Evolutionary conservation across 1,140 invertebrate species (phyloP), one percentile per base, ranked within the genome.

Genomic region (Drosophila littoralis): DNA sequence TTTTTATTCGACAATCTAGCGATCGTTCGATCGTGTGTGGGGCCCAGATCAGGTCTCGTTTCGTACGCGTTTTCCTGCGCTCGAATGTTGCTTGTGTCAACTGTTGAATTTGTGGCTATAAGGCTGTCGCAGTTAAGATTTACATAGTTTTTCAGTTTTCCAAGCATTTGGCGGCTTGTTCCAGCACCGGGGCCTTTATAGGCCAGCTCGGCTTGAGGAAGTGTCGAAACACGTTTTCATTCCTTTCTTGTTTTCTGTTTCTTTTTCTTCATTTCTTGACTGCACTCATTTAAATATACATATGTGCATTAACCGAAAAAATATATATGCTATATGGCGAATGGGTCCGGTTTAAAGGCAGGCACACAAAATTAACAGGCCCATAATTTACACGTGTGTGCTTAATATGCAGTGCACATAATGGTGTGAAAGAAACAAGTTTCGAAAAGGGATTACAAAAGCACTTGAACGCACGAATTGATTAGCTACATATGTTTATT

Each of bases 281-380:
- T 59, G 73, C 48, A 65, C 32, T 75, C 74, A 72, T 76, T 76
- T 54, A 66, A 65, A 76, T 76, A 28, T 12, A 10, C 9, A 28
- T 22, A 28, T 48, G 15, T 12, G 73, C 59, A 65, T 58, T 69
- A 63, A 15, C 43, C 59, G 17, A 69, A 63, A 75, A 22, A 38
- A 45, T 42, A 60, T 35, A 60, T 46, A 59, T 60, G 36, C 57
- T 63, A 68, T 55, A 48, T 80, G 48, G 4, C 13, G 61, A 43
- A 50, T 51, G 79, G 61, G 75, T 79, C 83, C 83, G 76, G 83
- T 86, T 86, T 77, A 70, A 75, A 61, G 78, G 59, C 65, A 58
- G 74, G 59, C 54, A 36, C 71, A 59, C 79, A 75, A 82, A 88
- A 82, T 76, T 42, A 64, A 77, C 66, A 57, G 65, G 17, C 38